Base-by-base conservation (phyloP, 2,888 invertebrate genomes). In the Tricholauxania praeusta region DNA sequence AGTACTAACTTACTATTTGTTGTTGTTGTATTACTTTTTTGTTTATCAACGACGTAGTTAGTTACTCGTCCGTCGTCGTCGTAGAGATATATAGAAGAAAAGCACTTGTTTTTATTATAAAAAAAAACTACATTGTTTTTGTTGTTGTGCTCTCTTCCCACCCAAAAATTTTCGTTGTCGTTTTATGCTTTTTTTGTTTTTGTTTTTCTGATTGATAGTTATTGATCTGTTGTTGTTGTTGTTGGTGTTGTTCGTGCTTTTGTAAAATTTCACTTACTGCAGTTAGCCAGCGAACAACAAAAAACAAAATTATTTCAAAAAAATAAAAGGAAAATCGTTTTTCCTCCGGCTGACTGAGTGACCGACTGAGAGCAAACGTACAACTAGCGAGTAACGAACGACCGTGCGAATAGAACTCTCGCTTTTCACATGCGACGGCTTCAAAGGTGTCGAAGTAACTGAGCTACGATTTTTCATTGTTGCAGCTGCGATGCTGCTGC, bases 361-460 rank as follows among this genome's bases (percentile, higher is more conserved):
- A 66, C 39, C 39, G 39, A 39, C 39, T 32, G 52, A 51, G 14
- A 51, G 14, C 51, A n/a, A 53, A 32, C 14, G 66, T 39, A 28
- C n/a, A 17, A n/a, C 7, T 12, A 55, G 66, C 28, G 66, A 66
- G 53, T 17, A 12, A 10, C 39, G 8, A 63, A 48, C 62, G 48
- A 65, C 32, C 52, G 52, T 32, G 32, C 52, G 39, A 53, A 17
- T 39, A 39, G 17, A 66, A 39, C 39, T 65, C 19, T 65, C 19
- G 22, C 48, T 66, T 60, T 72, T 63, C 77, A 78, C 82, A 81
- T 83, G 82, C 80, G 80, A 78, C 79, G 82, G 79, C 79, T 76
- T 83, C 79, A 77, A 81, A 82, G 80, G 82, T 83, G 83, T 82
- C 80, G 81, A 80, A 81, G 81, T 83, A 80, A 82, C 82, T 80